These are phyloP conservation scores for Hylaeus volcanicus DNA, from an alignment of 1,140 invertebrate species.

Conservation along the genomic window DNA sequence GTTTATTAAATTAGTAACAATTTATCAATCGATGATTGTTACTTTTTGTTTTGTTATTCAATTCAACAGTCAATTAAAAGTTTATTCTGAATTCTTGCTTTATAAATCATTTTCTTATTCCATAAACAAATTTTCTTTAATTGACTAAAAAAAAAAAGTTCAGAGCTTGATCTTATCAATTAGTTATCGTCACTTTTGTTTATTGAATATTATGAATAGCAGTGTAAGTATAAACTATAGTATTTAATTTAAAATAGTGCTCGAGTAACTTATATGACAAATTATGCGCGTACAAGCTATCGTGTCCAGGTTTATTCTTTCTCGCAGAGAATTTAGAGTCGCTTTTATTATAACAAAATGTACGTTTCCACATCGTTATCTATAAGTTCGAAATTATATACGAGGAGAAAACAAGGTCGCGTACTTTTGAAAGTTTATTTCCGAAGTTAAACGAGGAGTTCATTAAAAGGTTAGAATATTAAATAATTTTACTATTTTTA, in stretches of 20 bases:
- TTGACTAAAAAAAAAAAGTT: background rate
- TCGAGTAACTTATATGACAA: background rate
- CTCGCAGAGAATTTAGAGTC: background rate
- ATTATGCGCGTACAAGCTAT: background rate
- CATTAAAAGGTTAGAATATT: constrained; percentile 19
- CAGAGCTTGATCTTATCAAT: background rate
- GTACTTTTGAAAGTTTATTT: background rate
- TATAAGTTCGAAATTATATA: background rate
- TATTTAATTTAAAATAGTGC: constrained; percentile 31
- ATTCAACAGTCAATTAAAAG: background rate
- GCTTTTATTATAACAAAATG: constrained; percentile 1
- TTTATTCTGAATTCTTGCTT: background rate
- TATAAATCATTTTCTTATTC: background rate
- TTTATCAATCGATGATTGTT: no score
- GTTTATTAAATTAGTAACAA: no score
- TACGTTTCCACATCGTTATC: background rate
- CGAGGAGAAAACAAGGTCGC: background rate
- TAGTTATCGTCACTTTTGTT: background rate
- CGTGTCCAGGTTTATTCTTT: background rate
- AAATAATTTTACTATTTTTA: background rate
- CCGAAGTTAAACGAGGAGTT: background rate
- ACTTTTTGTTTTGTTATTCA: no score
- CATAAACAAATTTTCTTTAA: background rate
- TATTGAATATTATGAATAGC: constrained; percentile 14
- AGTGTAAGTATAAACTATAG: background rate